phyloP scores from a whole-genome alignment of 2,888 invertebrate genomes.

The Apodemia hepburni region DNA sequence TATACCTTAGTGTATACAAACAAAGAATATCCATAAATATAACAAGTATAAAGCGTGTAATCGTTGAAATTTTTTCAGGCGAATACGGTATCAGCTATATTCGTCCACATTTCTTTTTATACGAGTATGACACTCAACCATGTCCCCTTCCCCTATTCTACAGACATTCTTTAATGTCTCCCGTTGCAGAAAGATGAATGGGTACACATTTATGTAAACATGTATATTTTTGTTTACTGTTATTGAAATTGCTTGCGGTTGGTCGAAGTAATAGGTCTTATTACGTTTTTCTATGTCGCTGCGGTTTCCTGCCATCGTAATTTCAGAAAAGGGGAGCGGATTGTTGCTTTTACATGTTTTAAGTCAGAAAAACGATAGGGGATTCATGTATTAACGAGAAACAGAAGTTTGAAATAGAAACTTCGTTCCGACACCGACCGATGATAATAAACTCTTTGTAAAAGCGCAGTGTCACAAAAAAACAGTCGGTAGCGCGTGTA shows the following conservation, averaged over 20 bases:
- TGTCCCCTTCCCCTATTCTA: conserved; percentile 71
- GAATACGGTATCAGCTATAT: neutral
- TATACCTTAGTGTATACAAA: neutral
- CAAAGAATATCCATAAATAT: neutral
- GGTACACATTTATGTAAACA: conserved; percentile 73
- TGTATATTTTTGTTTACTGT: conserved; percentile 70
- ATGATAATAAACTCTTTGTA: conserved; percentile 72
- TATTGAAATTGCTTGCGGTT: conserved; percentile 68
- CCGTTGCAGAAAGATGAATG: conserved; percentile 75
- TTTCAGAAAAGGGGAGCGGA: conserved; percentile 35
- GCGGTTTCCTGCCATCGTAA: conserved; percentile 63
- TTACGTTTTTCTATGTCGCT: conserved; percentile 54
- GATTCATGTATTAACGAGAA: conserved; percentile 40
- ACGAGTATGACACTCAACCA: conserved; percentile 58
- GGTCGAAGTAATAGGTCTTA: conserved; percentile 63
- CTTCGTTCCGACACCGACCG: conserved; percentile 42
- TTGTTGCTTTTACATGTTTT: conserved; percentile 23
- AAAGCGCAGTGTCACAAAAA: conserved; percentile 67
- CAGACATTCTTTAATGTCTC: conserved; percentile 77
- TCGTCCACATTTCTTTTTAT: conserved; percentile 34
- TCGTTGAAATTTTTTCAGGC: neutral
- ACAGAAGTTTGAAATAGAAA: conserved; percentile 44
- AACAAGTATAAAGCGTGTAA: neutral
- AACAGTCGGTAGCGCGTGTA: conserved; percentile 75
- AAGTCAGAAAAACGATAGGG: conserved; percentile 26